Percentiles rank a stretch among this genome's conserved stretches.
Conservation (phyloP, 35 echinoderm and acorn worm genomes). For the Eucidaris tribuloides region DNA sequence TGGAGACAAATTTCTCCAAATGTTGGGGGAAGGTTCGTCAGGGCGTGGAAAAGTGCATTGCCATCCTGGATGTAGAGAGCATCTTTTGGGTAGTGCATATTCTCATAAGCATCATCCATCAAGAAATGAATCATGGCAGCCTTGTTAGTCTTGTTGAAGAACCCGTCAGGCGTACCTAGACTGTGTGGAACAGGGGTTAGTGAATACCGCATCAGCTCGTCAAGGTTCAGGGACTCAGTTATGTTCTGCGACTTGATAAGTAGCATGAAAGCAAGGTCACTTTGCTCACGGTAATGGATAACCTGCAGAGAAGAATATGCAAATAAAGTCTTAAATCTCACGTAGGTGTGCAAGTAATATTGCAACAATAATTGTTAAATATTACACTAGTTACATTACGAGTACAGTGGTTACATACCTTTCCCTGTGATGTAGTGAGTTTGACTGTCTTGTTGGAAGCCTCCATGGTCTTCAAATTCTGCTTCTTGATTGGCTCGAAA, state of each 20-base stretch:
- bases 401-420: no score
- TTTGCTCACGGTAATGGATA: conserved; percentile 59
- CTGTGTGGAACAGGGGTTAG: conserved; percentile 74
- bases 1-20: conserved; percentile 54
- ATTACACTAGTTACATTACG: no score
- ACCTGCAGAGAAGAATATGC: conserved; percentile 20
- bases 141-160: conserved; percentile 60
- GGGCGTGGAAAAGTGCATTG: conserved; percentile 63
- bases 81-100: conserved; percentile 19
- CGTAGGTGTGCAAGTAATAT: no score
- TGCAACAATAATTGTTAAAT: no score
- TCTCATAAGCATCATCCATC: conserved; percentile 22
- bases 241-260: conserved; percentile 37
- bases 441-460: conserved; percentile 37
- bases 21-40: conserved; percentile 25
- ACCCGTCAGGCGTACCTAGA: conserved; percentile 65
- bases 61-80: conserved; percentile 57
- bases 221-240: conserved; percentile 24
- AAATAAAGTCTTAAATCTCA: not conserved
- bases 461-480: conserved; percentile 50
- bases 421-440: conserved; percentile 42
- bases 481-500: conserved; percentile 68
- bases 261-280: conserved; percentile 54
- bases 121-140: conserved; percentile 48
- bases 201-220: conserved; percentile 60